Base-by-base conservation (phyloP, 2,888 invertebrate species). In the Apodemia mormo region DNA sequence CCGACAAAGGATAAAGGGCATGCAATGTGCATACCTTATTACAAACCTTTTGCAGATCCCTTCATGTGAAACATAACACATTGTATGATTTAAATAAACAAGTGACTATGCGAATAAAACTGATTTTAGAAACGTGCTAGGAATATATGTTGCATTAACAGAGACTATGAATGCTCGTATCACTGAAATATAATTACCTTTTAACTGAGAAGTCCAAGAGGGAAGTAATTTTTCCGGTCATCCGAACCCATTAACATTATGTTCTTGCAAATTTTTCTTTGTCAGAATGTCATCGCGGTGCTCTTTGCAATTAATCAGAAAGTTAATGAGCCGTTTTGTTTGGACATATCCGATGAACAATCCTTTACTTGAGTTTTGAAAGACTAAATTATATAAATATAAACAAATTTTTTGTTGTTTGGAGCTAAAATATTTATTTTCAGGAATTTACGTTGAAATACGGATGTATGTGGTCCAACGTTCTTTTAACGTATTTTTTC, bases 1-100 rank as follows among this genome's bases (percentile, higher is more conserved):
- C 90, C 92, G 92, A 92, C 92, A 93, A 92, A 93, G 92, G 91
- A 83, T 88, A 88, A 89, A 89, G 91, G 90, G 89, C 90, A 86
- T 90, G 92, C 61, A 61, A 61, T 30, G 61, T 61, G 61, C 92
- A 92, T 92, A 93, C 90, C 90, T 92, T 93, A 92, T 90, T 88
- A 90, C 89, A 85, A 85, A 89, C 92, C 90, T 92, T 91, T 92
- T 90, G 89, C 83, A 85, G 78, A 90, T 91, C 92, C 90, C 89
- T 92, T 91, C 70, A 68, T 71, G 87, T 87, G 88, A 88, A 89
- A 91, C 88, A 88, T 85, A 87, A 87, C 88, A 85, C 83, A 83
- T 84, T 82, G 80, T 79, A 85, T 83, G 82, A 86, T 87, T 85
- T 85, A 86, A 88, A 89, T 86, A 86, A 86, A 86, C 86, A 84